Percentiles rank a stretch among this genome's conserved stretches.
Conservation (phyloP, 2,888 invertebrate species). For the Phasia obesa region DNA sequence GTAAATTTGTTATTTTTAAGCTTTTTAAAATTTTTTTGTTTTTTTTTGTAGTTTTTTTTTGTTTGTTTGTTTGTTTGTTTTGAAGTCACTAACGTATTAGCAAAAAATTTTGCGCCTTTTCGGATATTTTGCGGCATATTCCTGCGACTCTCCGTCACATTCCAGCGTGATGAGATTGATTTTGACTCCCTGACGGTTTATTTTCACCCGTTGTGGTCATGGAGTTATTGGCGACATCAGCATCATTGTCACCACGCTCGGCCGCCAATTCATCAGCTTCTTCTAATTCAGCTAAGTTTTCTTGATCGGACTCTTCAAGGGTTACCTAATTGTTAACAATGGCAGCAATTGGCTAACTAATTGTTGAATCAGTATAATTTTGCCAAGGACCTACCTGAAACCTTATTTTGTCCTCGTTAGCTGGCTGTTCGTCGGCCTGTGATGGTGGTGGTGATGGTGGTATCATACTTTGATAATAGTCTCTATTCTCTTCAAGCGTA, state of each 20-base stretch:
- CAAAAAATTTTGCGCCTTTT: conserved; percentile 95
- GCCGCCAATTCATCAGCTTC: conserved; percentile 83
- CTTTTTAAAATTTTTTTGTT: conserved; percentile 69
- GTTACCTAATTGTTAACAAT: conserved; percentile 85
- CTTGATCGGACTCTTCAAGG: conserved; percentile 87
- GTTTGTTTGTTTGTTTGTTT: conserved; percentile 61
- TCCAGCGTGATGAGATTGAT: conserved; percentile 86
- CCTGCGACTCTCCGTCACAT: conserved; percentile 97
- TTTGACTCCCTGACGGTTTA: conserved; percentile 83
- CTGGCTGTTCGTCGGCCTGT: conserved; percentile 83
- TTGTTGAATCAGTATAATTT: conserved; percentile 61
- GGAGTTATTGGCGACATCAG: conserved; percentile 64
- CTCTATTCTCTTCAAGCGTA: conserved; percentile 98
- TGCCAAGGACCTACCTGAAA: conserved; percentile 84
- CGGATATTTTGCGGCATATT: conserved; percentile 94
- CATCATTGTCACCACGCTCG: conserved; percentile 59
- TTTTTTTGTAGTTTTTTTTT: conserved; percentile 68
- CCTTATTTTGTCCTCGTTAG: conserved; percentile 87
- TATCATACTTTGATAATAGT: conserved; percentile 98
- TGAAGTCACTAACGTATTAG: conserved; percentile 87
- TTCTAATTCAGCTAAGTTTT: conserved; percentile 86
- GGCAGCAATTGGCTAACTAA: not conserved
- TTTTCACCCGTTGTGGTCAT: conserved; percentile 72
- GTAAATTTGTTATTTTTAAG: conserved; percentile 68
- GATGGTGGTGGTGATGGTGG: conserved; percentile 94